phyloP scores from a whole-genome alignment of 2,888 invertebrate species.

The Hypercompe scribonia region DNA sequence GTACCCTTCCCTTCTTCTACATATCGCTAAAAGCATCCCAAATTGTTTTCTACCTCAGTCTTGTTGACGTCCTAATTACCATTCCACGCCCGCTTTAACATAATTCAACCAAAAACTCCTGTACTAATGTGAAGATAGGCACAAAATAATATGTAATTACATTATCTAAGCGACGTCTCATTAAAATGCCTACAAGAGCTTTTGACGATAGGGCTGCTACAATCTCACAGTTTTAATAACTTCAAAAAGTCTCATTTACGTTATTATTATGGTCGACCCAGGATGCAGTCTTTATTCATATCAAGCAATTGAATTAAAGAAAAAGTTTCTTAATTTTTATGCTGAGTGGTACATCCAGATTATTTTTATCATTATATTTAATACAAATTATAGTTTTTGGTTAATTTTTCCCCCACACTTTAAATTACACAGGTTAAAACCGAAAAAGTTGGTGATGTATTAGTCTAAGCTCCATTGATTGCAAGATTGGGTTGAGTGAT shows the following conservation, averaged over 20 bases:
- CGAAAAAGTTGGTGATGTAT: neutral
- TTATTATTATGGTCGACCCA: neutral
- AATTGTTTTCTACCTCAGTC: neutral
- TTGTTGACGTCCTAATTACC: slow-evolving; percentile 18
- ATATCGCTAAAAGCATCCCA: neutral
- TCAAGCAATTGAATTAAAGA: neutral
- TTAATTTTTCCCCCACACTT: too few species aligned
- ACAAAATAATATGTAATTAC: slow-evolving; percentile 45
- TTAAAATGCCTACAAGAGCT: slow-evolving; percentile 27
- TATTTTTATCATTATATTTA: too few species aligned
- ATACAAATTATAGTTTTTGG: too few species aligned
- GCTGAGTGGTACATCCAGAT: neutral
- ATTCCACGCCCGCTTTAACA: slow-evolving; percentile 19
- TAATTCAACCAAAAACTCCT: slow-evolving; percentile 15
- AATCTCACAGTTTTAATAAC: slow-evolving; percentile 8
- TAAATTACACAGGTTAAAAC: neutral
- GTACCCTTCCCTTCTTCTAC: too few species aligned
- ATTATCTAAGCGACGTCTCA: slow-evolving; percentile 34
- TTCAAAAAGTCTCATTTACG: neutral
- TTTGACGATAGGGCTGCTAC: slow-evolving; percentile 20
- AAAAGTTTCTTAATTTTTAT: neutral
- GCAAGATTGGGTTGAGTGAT: neutral
- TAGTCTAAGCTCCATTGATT: neutral
- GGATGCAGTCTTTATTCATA: neutral
- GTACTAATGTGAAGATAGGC: slow-evolving; percentile 22